Evolutionary conservation across 2,113 vertebrate species (phyloP).

Genomic region (Bostrychus sinensis): DNA sequence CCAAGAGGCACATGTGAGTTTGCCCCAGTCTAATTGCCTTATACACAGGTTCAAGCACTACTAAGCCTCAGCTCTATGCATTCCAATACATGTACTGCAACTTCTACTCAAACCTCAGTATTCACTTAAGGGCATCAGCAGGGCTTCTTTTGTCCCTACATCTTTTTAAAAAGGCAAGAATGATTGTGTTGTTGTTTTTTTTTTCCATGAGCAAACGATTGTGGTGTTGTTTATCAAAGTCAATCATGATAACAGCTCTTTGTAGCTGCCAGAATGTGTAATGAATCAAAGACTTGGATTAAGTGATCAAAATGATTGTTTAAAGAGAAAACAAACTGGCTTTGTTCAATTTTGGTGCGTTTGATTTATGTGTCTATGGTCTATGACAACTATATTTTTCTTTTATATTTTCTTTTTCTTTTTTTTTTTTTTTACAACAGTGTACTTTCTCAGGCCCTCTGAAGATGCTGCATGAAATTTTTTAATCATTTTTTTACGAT

Average conservation of each 20-base stretch:
- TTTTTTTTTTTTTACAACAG: conserved; percentile 71
- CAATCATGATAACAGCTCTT: conserved; percentile 61
- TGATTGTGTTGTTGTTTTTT: conserved; percentile 23
- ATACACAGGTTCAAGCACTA: conserved; percentile 43
- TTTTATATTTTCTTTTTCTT: conserved; percentile 51
- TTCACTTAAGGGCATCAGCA: conserved; percentile 40
- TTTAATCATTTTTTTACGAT: conserved; percentile 79
- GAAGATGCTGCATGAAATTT: conserved; percentile 93
- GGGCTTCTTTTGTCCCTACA: conserved; percentile 23
- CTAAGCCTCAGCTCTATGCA: conserved; percentile 79
- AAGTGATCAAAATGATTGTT: conserved; percentile 55
- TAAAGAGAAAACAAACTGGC: conserved; percentile 50
- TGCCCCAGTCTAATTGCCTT: conserved; percentile 48
- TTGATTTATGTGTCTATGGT: conserved; percentile 67
- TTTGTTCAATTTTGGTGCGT: conserved; percentile 67
- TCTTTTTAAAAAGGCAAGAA: conserved; percentile 19
- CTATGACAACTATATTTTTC: conserved; percentile 58
- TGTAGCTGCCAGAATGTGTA: conserved; percentile 62
- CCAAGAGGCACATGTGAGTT: conserved; percentile 52
- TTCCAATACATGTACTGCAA: conserved; percentile 66
- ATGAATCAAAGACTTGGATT: conserved; percentile 52
- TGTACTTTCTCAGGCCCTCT: conserved; percentile 83
- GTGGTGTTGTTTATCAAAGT: conserved; percentile 47
- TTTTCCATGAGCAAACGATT: conserved; percentile 35
- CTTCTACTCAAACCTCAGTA: conserved; percentile 59